Evolutionary conservation across 2,888 invertebrate genomes (phyloP).

Genomic region (Molorchus minor): DNA sequence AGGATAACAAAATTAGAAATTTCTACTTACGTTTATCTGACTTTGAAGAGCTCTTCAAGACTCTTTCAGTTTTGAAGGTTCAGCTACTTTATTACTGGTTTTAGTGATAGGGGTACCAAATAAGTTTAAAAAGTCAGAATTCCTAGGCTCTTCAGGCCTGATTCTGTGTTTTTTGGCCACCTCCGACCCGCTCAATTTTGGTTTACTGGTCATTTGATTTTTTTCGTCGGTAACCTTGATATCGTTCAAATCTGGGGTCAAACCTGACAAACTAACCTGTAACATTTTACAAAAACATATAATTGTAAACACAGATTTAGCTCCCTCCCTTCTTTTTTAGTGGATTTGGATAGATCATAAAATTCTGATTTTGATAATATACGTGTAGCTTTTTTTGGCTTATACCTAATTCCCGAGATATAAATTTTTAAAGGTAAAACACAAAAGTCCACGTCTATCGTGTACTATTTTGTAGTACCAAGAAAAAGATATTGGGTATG

Average conservation of each 20-base stretch:
- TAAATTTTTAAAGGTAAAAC: no score
- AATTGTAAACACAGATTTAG: conserved; percentile 8
- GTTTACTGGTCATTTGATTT: conserved; percentile 74
- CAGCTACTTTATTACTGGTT: conserved; percentile 72
- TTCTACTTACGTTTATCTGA: conserved; percentile 64
- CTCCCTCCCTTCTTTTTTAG: no score
- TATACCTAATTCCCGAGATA: no score
- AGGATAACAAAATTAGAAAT: conserved; percentile 1
- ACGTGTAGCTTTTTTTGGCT: no score
- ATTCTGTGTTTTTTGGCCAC: conserved; percentile 56
- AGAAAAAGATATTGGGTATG: no score
- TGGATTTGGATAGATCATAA: no score
- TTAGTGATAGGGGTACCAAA: conserved; percentile 87
- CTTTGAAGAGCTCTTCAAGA: conserved; percentile 64
- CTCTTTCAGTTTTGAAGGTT: conserved; percentile 59
- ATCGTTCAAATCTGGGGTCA: conserved; percentile 59
- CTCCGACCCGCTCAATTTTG: conserved; percentile 70
- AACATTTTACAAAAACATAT: conserved; percentile 31
- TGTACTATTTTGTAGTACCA: no score
- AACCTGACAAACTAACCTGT: conserved; percentile 54
- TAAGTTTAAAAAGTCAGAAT: conserved; percentile 76
- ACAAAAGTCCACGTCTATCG: no score
- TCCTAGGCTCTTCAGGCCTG: conserved; percentile 56
- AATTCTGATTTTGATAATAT: no score
- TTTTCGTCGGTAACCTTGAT: conserved; percentile 55